Base-by-base conservation (phyloP, 2,888 invertebrate species). In the Zaprionus lineosus region DNA sequence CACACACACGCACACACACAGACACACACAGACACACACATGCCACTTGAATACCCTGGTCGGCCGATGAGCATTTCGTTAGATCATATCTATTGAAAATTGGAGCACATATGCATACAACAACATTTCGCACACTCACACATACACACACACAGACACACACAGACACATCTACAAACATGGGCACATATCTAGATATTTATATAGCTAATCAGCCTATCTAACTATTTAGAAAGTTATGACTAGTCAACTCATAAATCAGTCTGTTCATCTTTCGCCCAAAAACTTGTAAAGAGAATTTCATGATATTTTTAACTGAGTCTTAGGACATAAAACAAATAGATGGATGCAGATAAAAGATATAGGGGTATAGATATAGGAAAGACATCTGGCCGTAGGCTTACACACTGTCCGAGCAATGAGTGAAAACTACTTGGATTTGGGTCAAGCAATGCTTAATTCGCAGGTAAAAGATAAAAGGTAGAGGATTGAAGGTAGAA, bases 171-270 rank as follows among this genome's bases (percentile, higher is more conserved):
- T 12, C 12, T 34, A 7, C 8, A 6, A 9, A 11, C 29, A 31
- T 39, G 7, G 8, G 9, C 33, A n/a, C 24, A 41, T 44, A 6
- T 26, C 1, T 9, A 8, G 34, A 5, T 7, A 21, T n/a, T 24
- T n/a, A n/a, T n/a, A n/a, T n/a, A n/a, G n/a, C 50, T 55, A 50
- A 66, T 66, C 41, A 36, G 48, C 50, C 33, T 41, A 68, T 61
- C 62, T 21, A 50, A 62, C 56, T 62, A 21, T 68, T 66, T 69
- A 36, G 56, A 69, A 66, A 66, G 70, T 50, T 34, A 47, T 51
- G 43, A 48, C 51, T 52, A 51, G 55, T 24, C 6, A 40, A 9
- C 18, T 29, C 5, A 69, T 55, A 56, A 62, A 51, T 69, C 39
- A 39, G 34, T 14, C 28, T 24, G 12, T 34, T 31, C 33, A 26